A percentile compares a stretch with the other conserved stretches of the same genome.
These are phyloP conservation scores for Nesidiocoris tenuis DNA, from an alignment of 2,888 invertebrate species.

Conservation along the genomic window DNA sequence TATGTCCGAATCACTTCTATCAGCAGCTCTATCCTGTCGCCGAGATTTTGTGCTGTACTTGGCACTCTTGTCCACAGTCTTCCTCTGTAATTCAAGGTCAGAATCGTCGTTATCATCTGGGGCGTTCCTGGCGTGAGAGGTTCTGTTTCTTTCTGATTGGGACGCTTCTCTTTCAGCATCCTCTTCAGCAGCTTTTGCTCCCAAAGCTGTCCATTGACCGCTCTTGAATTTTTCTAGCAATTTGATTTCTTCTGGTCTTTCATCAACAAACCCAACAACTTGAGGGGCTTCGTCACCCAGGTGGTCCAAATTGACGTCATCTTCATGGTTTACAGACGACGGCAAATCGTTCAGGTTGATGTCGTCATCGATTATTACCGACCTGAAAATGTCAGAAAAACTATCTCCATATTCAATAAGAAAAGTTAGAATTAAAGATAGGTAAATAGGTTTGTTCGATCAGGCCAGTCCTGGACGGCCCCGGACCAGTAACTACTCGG, in stretches of 20 bases:
- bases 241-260: constrained; percentile 64
- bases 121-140: no score
- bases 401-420: neutral
- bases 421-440: neutral
- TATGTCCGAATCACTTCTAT: constrained; percentile 49
- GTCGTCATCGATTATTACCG: constrained; percentile 86
- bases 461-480: no score
- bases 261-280: constrained; percentile 84
- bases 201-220: constrained; percentile 50
- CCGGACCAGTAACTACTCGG: no score
- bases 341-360: constrained; percentile 64
- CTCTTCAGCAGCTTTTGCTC: neutral
- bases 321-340: constrained; percentile 59
- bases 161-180: neutral
- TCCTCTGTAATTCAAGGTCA: constrained; percentile 51
- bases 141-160: neutral
- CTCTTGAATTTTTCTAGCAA: constrained; percentile 53
- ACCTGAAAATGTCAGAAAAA: constrained; percentile 61
- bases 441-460: no score
- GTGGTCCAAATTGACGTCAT: constrained; percentile 67
- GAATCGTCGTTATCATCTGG: constrained; percentile 48
- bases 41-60: neutral
- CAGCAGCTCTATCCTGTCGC: neutral
- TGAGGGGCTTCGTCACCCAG: constrained; percentile 86
- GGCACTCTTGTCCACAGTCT: neutral